phyloP scores from a whole-genome alignment of 1,140 invertebrate genomes.

The Globodera rostochiensis region DNA sequence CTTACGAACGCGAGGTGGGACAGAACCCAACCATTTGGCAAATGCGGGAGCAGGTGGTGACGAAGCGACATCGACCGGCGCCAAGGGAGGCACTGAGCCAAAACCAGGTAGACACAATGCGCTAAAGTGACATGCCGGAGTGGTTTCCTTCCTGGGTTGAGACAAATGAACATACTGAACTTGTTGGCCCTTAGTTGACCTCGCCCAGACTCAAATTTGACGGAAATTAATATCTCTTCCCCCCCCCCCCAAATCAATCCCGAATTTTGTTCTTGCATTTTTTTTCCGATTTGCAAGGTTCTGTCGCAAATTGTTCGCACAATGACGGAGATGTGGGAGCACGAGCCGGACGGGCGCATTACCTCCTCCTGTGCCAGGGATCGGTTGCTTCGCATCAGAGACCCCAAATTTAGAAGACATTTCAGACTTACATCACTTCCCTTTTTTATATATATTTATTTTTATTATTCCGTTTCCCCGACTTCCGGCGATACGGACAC shows the following conservation, averaged over 20 bases:
- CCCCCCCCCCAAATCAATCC: no score
- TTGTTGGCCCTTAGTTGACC: no score
- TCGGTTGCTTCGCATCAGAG: constrained; percentile 18
- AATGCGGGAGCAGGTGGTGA: constrained; percentile 92
- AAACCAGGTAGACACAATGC: constrained; percentile 34
- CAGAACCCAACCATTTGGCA: constrained; percentile 91
- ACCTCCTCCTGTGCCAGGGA: constrained; percentile 57
- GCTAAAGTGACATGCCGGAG: no score
- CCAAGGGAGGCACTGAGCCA: constrained; percentile 25
- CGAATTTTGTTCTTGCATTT: no score
- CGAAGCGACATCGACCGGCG: constrained; percentile 82
- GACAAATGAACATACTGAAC: no score
- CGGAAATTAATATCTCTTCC: background rate
- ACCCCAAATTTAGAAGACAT: background rate
- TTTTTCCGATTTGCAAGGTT: constrained; percentile 17
- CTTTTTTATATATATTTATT: constrained; percentile 3
- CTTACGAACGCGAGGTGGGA: constrained; percentile 92
- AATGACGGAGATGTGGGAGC: constrained; percentile 60
- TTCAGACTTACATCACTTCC: background rate
- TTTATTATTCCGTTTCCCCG: background rate
- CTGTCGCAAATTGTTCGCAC: constrained; percentile 41
- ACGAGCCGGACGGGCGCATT: constrained; percentile 58
- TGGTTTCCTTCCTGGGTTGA: no score
- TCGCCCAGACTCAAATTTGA: background rate
- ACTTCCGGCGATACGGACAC: background rate